phyloP scores from a whole-genome alignment of 2,888 invertebrate genomes.

The Parnassius mnemosyne region DNA sequence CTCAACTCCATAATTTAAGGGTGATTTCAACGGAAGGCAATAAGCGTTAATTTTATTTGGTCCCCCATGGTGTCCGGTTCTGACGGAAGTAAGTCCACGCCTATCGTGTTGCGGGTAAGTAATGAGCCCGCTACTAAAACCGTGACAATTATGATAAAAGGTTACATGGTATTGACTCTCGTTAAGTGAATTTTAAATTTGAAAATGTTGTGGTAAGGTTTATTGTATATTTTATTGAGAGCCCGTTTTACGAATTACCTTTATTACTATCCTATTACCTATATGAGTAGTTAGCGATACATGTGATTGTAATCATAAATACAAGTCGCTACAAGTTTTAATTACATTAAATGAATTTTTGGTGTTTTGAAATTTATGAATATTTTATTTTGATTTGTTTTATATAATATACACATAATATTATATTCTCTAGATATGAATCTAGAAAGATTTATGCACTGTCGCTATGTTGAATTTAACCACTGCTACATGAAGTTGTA shows the following conservation, averaged over 20 bases:
- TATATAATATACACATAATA: no score
- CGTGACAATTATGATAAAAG: conserved; percentile 24
- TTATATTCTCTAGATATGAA: no score
- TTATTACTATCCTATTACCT: no score
- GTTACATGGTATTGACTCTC: conserved; percentile 7
- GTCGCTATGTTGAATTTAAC: no score
- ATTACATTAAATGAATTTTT: no score
- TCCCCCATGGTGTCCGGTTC: conserved; percentile 67
- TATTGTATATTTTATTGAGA: conserved; percentile 6
- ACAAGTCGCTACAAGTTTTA: no score
- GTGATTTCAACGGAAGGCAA: conserved; percentile 53
- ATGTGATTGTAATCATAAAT: no score
- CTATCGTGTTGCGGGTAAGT: conserved; percentile 67
- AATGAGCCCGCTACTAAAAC: conserved; percentile 71
- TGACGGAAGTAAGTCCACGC: conserved; percentile 68
- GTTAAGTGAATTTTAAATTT: conserved; percentile 37
- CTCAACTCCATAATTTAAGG: conserved; percentile 36
- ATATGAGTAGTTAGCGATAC: conserved; percentile 9
- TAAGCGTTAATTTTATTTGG: conserved; percentile 76
- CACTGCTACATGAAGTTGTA: no score
- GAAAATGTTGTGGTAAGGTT: conserved; percentile 28
- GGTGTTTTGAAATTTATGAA: no score
- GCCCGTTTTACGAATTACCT: conserved; percentile 1
- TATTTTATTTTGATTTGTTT: no score
- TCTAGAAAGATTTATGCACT: no score